phyloP scores from a whole-genome alignment of 2,888 invertebrate species.

The Drosophila macrospina region DNA sequence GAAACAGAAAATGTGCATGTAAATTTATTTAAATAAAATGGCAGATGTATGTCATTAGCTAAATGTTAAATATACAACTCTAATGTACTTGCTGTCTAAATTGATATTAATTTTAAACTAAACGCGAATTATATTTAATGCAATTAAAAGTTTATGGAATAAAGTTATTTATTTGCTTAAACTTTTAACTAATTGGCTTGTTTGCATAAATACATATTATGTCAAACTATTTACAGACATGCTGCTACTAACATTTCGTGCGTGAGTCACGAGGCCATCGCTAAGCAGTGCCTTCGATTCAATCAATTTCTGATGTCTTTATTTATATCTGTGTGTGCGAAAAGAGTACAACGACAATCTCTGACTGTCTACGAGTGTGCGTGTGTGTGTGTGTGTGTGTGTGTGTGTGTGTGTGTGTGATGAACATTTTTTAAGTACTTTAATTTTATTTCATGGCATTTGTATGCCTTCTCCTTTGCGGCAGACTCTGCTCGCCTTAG shows the following conservation, averaged over 20 bases:
- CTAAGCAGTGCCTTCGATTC: conserved; percentile 45
- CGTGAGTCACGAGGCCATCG: conserved; percentile 17
- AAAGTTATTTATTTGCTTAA: too few relatives aligned
- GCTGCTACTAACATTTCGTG: not conserved
- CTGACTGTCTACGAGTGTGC: conserved; percentile 3
- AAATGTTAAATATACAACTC: too few relatives aligned
- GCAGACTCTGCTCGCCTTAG: not conserved
- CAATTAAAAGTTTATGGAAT: too few relatives aligned
- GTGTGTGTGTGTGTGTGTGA: conserved; percentile 54
- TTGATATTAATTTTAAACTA: too few relatives aligned
- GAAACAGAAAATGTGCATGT: too few relatives aligned
- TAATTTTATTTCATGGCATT: conserved; percentile 69
- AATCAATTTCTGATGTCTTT: conserved; percentile 73
- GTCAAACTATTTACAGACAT: not conserved
- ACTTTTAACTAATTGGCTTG: too few relatives aligned
- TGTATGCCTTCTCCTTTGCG: conserved; percentile 31
- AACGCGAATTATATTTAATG: too few relatives aligned
- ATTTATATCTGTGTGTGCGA: conserved; percentile 56
- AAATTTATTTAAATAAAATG: too few relatives aligned
- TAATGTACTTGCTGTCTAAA: too few relatives aligned
- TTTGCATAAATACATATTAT: too few relatives aligned
- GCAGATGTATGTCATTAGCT: too few relatives aligned
- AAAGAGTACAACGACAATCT: conserved; percentile 35
- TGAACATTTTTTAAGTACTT: conserved; percentile 73
- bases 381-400: conserved; percentile 11